phyloP scores from a whole-genome alignment of 2,113 vertebrate genomes.

The Pangasianodon hypophthalmus region DNA sequence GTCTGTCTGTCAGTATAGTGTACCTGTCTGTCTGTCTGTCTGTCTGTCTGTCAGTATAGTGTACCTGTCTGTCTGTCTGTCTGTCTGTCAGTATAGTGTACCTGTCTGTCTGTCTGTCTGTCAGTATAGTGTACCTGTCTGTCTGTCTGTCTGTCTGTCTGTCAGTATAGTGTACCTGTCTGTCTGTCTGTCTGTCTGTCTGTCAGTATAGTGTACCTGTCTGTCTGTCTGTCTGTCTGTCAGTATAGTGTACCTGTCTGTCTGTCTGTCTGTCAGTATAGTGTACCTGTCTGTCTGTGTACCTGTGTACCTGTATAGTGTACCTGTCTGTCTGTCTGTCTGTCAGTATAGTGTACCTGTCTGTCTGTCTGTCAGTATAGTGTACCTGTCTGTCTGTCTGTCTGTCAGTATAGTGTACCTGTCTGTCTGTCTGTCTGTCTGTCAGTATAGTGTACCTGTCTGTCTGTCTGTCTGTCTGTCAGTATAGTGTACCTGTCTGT shows the following conservation, averaged over 20 bases:
- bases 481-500: background rate
- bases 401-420: background rate
- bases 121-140: background rate
- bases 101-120: background rate
- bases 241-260: background rate
- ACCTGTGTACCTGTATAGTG: background rate
- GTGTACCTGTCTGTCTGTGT: background rate
- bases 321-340: background rate
- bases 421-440: background rate
- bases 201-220: background rate
- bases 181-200: background rate
- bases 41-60: no score
- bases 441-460: background rate
- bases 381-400: background rate
- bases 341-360: background rate
- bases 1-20: background rate
- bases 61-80: background rate
- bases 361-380: background rate
- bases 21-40: background rate
- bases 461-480: no score
- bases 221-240: background rate
- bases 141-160: background rate
- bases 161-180: background rate
- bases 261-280: background rate
- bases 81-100: background rate